Conservation (phyloP, 2,888 invertebrate species). For the Cerastoderma edule region DNA sequence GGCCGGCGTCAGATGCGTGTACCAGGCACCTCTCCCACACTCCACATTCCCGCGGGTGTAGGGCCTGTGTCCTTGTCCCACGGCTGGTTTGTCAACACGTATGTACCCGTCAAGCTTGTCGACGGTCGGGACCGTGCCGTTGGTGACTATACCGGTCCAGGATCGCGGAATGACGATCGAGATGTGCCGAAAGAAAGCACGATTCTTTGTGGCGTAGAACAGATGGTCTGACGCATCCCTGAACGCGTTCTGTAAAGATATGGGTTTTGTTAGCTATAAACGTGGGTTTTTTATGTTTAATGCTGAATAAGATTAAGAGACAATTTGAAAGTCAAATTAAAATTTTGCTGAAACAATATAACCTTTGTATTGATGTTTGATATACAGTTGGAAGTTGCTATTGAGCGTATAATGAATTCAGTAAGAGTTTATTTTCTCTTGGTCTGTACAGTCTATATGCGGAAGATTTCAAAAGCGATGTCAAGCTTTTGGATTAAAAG, state of each 20-base stretch:
- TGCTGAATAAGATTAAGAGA: neutral
- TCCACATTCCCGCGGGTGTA: constrained; percentile 64
- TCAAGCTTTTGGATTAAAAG: too few species aligned
- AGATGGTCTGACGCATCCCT: constrained; percentile 86
- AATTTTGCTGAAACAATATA: neutral
- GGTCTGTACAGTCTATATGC: too few species aligned
- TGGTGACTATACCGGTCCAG: constrained; percentile 84
- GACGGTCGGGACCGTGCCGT: constrained; percentile 6
- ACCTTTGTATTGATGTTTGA: too few species aligned
- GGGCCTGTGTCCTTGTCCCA: constrained; percentile 62
- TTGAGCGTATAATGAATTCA: too few species aligned
- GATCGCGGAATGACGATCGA: constrained; percentile 87
- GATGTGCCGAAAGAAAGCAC: constrained; percentile 85
- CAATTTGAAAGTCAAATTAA: neutral
- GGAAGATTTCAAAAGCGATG: too few species aligned
- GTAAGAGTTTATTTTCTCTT: too few species aligned
- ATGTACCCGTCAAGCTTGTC: constrained; percentile 85
- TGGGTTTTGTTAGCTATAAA: neutral
- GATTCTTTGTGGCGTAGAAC: constrained; percentile 86
- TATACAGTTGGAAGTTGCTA: too few species aligned
- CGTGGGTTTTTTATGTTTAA: neutral
- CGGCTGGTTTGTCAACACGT: constrained; percentile 84
- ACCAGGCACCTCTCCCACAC: constrained; percentile 67
- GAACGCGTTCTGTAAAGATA: constrained; percentile 84
- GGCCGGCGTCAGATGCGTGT: constrained; percentile 69